Conservation (phyloP, 1,140 invertebrate genomes). For the Phocides pigmalion region DNA sequence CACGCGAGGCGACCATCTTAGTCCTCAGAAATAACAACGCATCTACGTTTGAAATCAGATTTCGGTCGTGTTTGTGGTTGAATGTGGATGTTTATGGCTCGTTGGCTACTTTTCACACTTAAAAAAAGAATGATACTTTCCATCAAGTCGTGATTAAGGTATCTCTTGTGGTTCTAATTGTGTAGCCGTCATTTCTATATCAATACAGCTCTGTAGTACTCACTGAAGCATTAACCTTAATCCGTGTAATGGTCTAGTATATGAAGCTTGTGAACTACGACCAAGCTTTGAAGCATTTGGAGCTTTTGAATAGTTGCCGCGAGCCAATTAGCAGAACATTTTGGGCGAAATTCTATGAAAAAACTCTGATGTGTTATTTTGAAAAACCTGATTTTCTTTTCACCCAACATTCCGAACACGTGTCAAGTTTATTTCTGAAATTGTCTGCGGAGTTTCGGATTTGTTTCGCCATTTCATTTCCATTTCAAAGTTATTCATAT, state of each 20-base stretch:
- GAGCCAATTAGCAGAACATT: neutral
- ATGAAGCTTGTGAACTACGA: neutral
- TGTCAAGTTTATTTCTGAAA: neutral
- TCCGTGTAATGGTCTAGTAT: conserved; percentile 8
- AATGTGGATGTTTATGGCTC: too few relatives aligned
- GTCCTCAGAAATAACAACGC: too few relatives aligned
- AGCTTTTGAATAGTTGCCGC: neutral
- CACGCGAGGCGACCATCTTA: too few relatives aligned
- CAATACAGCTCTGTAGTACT: neutral
- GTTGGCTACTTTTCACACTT: too few relatives aligned
- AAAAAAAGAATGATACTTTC: too few relatives aligned
- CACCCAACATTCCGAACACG: neutral
- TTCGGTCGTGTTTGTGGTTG: too few relatives aligned
- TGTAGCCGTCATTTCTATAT: neutral
- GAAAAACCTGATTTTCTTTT: neutral
- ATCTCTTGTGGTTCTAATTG: too few relatives aligned
- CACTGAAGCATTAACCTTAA: conserved; percentile 15
- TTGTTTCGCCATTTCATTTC: neutral
- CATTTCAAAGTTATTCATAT: too few relatives aligned
- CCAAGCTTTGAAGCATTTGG: neutral
- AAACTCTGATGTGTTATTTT: neutral
- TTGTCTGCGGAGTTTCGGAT: neutral
- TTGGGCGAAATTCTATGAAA: neutral
- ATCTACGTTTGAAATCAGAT: too few relatives aligned
- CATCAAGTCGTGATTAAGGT: too few relatives aligned